Conservation (phyloP, 2,888 invertebrate genomes). For the Anaspis maculata region DNA sequence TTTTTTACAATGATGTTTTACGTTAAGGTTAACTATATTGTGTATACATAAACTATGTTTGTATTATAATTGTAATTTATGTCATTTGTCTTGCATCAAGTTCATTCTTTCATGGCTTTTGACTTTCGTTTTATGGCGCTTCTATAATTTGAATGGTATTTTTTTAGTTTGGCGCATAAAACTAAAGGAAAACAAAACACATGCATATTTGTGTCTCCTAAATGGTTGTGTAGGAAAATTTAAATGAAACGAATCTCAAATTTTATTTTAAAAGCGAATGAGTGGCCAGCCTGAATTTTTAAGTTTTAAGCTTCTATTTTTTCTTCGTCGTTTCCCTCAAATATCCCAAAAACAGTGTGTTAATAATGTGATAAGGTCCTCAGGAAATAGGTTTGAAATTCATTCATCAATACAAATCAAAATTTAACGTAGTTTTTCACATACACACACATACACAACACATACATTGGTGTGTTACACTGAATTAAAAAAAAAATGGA, state of each 20-base stretch:
- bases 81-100: constrained; percentile 29
- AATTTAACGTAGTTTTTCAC: constrained; percentile 26
- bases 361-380: constrained; percentile 43
- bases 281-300: constrained; percentile 8
- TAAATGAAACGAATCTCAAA: constrained; percentile 30
- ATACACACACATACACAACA: constrained; percentile 7
- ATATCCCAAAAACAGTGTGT: no score
- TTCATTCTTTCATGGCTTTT: constrained; percentile 25
- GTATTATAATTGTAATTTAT: constrained; percentile 41
- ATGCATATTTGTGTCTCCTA: constrained; percentile 29
- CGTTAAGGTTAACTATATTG: constrained; percentile 28
- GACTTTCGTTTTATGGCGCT: constrained; percentile 29
- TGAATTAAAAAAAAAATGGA: no score
- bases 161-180: constrained; percentile 19
- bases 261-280: constrained; percentile 22
- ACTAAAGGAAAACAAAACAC: constrained; percentile 29
- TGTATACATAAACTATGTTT: constrained; percentile 31
- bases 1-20: constrained; percentile 19
- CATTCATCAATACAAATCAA: constrained; percentile 35
- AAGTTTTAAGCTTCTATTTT: constrained; percentile 10
- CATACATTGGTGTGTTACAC: constrained; percentile 1
- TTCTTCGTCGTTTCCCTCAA: no score
- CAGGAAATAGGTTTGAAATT: constrained; percentile 39
- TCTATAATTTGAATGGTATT: constrained; percentile 12
- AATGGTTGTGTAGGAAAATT: constrained; percentile 3